Evolutionary conservation across 1,140 invertebrate genomes (phyloP).

Genomic region (Caenorhabditis briggsae): DNA sequence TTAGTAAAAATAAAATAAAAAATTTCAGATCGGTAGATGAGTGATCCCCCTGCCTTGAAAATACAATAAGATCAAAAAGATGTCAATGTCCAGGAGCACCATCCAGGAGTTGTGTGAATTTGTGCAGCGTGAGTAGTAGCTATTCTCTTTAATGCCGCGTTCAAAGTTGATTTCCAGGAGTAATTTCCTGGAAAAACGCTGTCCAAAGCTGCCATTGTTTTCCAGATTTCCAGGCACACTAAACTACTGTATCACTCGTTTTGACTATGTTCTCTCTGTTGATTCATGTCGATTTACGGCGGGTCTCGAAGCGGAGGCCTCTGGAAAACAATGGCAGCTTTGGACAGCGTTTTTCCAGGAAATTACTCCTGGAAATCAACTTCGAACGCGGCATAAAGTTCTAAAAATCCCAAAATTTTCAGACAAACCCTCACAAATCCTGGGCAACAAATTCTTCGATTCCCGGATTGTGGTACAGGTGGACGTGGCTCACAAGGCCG

Average conservation of each 20-base stretch:
- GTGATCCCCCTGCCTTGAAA: neutral
- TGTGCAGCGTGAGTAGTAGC: constrained; percentile 68
- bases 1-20: too few relatives aligned
- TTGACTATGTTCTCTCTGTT: too few relatives aligned
- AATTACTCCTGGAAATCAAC: too few relatives aligned
- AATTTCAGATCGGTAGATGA: neutral
- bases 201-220: too few relatives aligned
- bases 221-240: too few relatives aligned
- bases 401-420: constrained; percentile 50
- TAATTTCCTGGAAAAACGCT: too few relatives aligned
- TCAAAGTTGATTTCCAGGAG: too few relatives aligned
- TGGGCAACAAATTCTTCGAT: constrained; percentile 77
- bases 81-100: constrained; percentile 72
- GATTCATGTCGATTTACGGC: too few relatives aligned
- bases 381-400: too few relatives aligned
- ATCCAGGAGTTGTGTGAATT: constrained; percentile 71
- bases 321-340: neutral
- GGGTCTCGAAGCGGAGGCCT: neutral
- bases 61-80: constrained; percentile 30
- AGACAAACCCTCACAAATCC: constrained; percentile 72
- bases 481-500: constrained; percentile 70
- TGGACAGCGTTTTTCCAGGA: too few relatives aligned
- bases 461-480: constrained; percentile 68
- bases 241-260: too few relatives aligned
- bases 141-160: too few relatives aligned